These are phyloP conservation scores for Drosophila emarginata DNA, from an alignment of 2,888 invertebrate species.

Conservation along the genomic window DNA sequence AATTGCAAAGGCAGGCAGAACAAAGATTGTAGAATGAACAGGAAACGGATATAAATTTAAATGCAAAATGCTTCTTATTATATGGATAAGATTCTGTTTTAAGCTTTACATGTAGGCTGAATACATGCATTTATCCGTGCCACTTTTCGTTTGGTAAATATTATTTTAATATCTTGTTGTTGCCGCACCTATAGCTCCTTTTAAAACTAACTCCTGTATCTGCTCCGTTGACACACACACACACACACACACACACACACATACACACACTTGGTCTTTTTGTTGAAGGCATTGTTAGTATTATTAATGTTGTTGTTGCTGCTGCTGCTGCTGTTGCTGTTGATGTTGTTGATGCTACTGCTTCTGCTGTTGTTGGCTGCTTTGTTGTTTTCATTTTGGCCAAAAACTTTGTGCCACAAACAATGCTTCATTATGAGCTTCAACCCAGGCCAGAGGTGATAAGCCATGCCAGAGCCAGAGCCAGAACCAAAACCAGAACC, in stretches of 20 bases:
- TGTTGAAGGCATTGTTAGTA: slow-evolving; percentile 28
- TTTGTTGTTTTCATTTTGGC: slow-evolving; percentile 50
- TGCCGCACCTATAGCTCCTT: slow-evolving; percentile 1
- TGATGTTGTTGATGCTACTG: neutral
- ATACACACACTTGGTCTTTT: slow-evolving; percentile 19
- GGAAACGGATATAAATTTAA: slow-evolving; percentile 39
- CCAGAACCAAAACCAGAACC: slow-evolving; percentile 16
- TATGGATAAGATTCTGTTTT: slow-evolving; percentile 19
- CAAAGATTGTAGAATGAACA: neutral
- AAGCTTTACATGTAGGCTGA: slow-evolving; percentile 25
- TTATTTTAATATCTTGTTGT: slow-evolving; percentile 70
- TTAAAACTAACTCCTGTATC: neutral
- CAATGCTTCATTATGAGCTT: slow-evolving; percentile 76
- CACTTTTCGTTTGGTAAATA: slow-evolving; percentile 69
- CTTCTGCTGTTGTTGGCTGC: slow-evolving; percentile 44
- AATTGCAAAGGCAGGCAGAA: slow-evolving; percentile 20
- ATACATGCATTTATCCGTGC: slow-evolving; percentile 55
- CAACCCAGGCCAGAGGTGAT: slow-evolving; percentile 69
- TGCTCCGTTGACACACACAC: neutral
- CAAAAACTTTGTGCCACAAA: slow-evolving; percentile 72
- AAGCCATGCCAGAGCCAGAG: slow-evolving; percentile 71
- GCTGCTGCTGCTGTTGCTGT: neutral
- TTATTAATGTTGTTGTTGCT: neutral
- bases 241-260: slow-evolving; percentile 1
- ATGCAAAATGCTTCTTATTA: slow-evolving; percentile 28